Evolutionary conservation across 2,113 vertebrate species (phyloP).

Genomic region (Corythaixoides concolor): DNA sequence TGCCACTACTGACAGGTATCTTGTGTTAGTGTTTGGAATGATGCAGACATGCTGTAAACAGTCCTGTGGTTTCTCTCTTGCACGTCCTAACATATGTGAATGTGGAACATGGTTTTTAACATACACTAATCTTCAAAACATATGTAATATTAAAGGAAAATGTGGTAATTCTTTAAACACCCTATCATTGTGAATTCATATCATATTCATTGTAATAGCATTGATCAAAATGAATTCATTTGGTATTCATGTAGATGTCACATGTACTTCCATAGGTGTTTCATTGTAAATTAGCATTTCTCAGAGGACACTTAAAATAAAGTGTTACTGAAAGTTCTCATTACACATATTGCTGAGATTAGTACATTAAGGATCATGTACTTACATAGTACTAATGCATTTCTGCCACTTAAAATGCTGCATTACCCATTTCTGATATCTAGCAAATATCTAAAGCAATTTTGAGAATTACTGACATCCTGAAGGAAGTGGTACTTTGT

Average conservation of each 20-base stretch:
- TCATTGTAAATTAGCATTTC: constrained; percentile 85
- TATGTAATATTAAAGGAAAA: constrained; percentile 68
- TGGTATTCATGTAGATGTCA: constrained; percentile 84
- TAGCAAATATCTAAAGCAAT: constrained; percentile 77
- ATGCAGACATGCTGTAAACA: background rate
- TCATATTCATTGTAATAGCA: constrained; percentile 79
- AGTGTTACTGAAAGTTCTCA: constrained; percentile 85
- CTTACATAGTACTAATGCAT: constrained; percentile 80
- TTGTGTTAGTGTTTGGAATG: background rate
- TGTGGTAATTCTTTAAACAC: constrained; percentile 61
- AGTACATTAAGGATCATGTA: constrained; percentile 85
- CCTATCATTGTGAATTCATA: constrained; percentile 76
- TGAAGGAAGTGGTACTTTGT: constrained; percentile 70
- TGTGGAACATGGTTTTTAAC: background rate
- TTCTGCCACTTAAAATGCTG: constrained; percentile 79
- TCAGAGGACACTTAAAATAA: constrained; percentile 86
- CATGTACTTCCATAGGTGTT: constrained; percentile 84
- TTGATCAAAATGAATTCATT: constrained; percentile 86
- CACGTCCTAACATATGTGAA: background rate
- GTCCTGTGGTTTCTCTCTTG: background rate
- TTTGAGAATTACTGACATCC: constrained; percentile 78
- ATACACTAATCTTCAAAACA: constrained; percentile 42
- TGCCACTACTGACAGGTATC: background rate
- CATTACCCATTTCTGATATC: constrained; percentile 78
- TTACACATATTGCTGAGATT: constrained; percentile 83